phyloP scores from a whole-genome alignment of 2,113 vertebrate species.

The Lathamus discolor region DNA sequence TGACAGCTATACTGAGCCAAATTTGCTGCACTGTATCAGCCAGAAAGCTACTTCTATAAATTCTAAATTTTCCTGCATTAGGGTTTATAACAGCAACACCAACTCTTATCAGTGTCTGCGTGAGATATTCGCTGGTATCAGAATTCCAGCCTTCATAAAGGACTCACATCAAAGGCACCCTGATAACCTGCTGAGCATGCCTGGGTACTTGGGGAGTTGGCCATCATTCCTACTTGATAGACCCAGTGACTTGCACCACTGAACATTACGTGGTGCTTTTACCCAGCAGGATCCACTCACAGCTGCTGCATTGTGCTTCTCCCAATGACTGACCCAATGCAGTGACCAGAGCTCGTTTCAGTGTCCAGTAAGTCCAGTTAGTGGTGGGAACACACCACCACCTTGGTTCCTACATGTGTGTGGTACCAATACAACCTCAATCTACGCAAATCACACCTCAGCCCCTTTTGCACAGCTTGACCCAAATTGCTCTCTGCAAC shows the following conservation, averaged over 20 bases:
- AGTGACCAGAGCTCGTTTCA: neutral
- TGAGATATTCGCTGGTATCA: neutral
- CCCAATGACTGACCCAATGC: neutral
- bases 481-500: neutral
- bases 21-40: slow-evolving; percentile 9
- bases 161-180: neutral
- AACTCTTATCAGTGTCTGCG: neutral
- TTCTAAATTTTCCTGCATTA: neutral
- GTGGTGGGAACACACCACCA: neutral
- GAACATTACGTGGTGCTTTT: neutral
- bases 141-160: neutral
- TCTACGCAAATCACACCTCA: neutral
- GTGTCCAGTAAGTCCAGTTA: neutral
- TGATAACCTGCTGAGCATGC: neutral
- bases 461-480: neutral
- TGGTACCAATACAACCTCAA: neutral
- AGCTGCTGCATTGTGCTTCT: neutral
- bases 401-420: neutral
- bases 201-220: neutral
- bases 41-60: slow-evolving; percentile 33
- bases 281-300: neutral
- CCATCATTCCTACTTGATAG: neutral
- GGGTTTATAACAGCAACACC: neutral
- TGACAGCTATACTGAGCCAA: slow-evolving; percentile 27
- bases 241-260: neutral